phyloP scores from a whole-genome alignment of 2,797 vertebrate genomes.

The Sebastes vulpes region DNA sequence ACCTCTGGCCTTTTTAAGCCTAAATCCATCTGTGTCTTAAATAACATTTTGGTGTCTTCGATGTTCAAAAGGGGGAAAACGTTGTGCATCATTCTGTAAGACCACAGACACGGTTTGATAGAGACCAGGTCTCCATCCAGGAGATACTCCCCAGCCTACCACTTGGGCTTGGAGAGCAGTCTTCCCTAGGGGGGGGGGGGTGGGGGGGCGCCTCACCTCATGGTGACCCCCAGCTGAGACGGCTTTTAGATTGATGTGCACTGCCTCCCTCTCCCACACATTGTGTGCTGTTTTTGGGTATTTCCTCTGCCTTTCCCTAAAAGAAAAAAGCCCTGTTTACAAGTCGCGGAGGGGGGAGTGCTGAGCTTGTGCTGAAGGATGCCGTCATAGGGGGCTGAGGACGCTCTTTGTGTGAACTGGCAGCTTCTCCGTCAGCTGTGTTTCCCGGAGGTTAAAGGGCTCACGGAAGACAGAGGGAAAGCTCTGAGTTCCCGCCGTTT shows the following conservation, averaged over 20 bases:
- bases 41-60: background rate
- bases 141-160: conserved; percentile 55
- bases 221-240: conserved; percentile 73
- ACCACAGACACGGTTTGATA: conserved; percentile 53
- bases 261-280: conserved; percentile 68
- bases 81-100: background rate
- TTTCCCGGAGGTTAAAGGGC: conserved; percentile 65
- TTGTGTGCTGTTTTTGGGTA: conserved; percentile 60
- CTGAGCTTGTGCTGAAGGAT: conserved; percentile 70
- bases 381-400: conserved; percentile 66
- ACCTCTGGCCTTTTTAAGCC: conserved; percentile 3
- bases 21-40: background rate
- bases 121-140: conserved; percentile 59
- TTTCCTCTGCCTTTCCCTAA: conserved; percentile 63
- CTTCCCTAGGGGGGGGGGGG: background rate
- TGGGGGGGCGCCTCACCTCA: conserved; percentile 59
- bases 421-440: conserved; percentile 70
- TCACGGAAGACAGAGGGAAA: conserved; percentile 33
- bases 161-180: background rate
- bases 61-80: conserved; percentile 3
- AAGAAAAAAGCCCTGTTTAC: conserved; percentile 65
- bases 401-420: conserved; percentile 75
- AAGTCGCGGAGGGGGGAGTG: conserved; percentile 13
- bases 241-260: conserved; percentile 70
- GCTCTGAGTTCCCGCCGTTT: conserved; percentile 42